Percentiles rank a stretch among this genome's conserved stretches.
Evolutionary conservation across 2,113 vertebrate species (phyloP).

Genomic region (Sylvilagus bachmani): DNA sequence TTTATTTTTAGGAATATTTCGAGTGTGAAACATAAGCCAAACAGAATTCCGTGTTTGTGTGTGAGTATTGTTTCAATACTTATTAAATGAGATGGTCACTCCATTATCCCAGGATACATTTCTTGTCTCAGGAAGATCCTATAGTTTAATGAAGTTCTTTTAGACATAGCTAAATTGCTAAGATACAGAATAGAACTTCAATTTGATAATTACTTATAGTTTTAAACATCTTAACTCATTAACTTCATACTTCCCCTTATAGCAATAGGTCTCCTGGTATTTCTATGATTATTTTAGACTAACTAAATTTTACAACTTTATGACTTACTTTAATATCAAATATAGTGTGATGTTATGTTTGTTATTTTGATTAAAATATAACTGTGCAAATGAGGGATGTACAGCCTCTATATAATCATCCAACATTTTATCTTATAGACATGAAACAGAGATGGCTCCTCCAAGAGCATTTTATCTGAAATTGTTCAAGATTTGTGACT

Average conservation of each 20-base stretch:
- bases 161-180: slow-evolving; percentile 2
- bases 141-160: not conserved
- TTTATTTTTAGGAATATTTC: not conserved
- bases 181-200: not conserved
- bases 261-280: not conserved
- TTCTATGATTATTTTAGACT: slow-evolving; percentile 17
- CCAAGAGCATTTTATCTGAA: not conserved
- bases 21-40: not conserved
- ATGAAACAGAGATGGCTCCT: not conserved
- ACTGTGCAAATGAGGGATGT: not conserved
- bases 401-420: not conserved
- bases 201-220: not conserved
- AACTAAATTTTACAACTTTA: not conserved
- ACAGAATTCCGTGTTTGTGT: not conserved
- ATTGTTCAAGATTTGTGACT: not conserved
- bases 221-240: not conserved
- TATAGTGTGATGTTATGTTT: not conserved
- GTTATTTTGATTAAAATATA: not conserved
- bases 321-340: not conserved
- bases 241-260: not conserved
- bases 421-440: not conserved
- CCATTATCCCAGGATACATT: not conserved
- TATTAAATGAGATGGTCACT: not conserved
- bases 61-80: not conserved
- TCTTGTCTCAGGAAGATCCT: not conserved